Base-by-base conservation (phyloP, 2,113 vertebrate genomes). In the Chloropsis cyanopogon region DNA sequence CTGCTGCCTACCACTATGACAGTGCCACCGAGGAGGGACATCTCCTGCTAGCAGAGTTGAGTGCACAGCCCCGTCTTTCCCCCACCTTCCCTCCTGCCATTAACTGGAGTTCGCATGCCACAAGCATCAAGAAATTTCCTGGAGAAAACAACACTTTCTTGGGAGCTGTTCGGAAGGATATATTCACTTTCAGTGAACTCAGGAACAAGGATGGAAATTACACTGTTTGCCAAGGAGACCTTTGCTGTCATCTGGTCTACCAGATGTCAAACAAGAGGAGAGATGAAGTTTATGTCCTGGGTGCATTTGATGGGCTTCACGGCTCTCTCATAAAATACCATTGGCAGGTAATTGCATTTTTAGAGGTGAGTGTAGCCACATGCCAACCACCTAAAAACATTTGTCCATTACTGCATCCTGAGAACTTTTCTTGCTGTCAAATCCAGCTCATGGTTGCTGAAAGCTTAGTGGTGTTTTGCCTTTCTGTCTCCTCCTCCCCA, bases 221-320 rank as follows among this genome's bases (percentile, higher is more conserved):
- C 53, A 97, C 96, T 1, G 93, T 97, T 88, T 98, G 97, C 70
- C 98, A 98, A 89, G 96, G 97, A 70, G 89, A 96, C 16, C 86
- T 98, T 63, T 98, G 97, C 56, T 98, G 98, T 76, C 97, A 97
- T 69, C 90, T 98, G 86, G 47, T 42, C n/a, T 98, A 97, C 14
- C 50, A 15, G 63, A 97, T 97, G 95, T 91, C 82, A 64, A 54
- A 96, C 70, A 95, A 97, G 66, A n/a, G 28, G 29, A 11, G 56
- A 44, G 94, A 97, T 44, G 98, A 98, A 85, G 35, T 93, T 18
- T 97, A 97, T 49, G 98, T 78, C 17, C 75, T 98, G 13, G 97
- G 97, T 42, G 94, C 82, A 19, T 98, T 98, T 71, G 96, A 98
- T 42, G 96, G 96, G 5, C 96, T 97, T 65, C 97, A 98, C 0